These are phyloP conservation scores for Chromis chromis DNA, from an alignment of 2,797 vertebrate species.

Conservation along the genomic window DNA sequence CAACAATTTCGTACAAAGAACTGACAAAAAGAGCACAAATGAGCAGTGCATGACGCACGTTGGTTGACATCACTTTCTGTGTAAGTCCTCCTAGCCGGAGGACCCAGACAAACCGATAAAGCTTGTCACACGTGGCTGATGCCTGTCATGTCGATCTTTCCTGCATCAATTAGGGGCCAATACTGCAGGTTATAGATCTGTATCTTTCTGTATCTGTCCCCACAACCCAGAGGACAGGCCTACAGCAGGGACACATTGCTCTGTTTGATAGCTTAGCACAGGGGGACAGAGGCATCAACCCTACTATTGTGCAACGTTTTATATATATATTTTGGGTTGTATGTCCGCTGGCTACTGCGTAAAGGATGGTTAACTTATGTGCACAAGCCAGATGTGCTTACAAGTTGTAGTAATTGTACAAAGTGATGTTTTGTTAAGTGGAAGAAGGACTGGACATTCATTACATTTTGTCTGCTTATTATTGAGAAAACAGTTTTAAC, in stretches of 20 bases:
- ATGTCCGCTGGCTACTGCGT: conserved; percentile 42
- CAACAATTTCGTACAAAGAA: conserved; percentile 70
- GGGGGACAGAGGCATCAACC: conserved; percentile 50
- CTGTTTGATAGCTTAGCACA: conserved; percentile 60
- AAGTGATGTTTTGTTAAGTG: neutral
- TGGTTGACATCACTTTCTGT: conserved; percentile 53
- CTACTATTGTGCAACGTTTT: conserved; percentile 46
- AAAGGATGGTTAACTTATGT: conserved; percentile 36
- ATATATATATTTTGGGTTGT: conserved; percentile 17
- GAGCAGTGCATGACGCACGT: conserved; percentile 42
- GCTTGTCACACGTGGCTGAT: conserved; percentile 71
- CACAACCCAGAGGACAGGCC: conserved; percentile 54
- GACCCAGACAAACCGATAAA: conserved; percentile 65
- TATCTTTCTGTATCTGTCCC: conserved; percentile 71
- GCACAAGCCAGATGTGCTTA: conserved; percentile 40
- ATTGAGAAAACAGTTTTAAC: too few species aligned
- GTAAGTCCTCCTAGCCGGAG: conserved; percentile 54
- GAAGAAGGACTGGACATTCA: neutral
- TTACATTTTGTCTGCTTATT: neutral
- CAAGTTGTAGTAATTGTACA: conserved; percentile 15
- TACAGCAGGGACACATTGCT: conserved; percentile 57
- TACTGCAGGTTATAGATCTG: conserved; percentile 74
- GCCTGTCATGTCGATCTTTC: conserved; percentile 70
- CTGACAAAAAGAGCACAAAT: conserved; percentile 55
- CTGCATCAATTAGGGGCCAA: conserved; percentile 72